A percentile compares a stretch with the other conserved stretches of the same genome.
phyloP scores from a whole-genome alignment of 2,113 vertebrate genomes.

The Xenopus tropicalis region DNA sequence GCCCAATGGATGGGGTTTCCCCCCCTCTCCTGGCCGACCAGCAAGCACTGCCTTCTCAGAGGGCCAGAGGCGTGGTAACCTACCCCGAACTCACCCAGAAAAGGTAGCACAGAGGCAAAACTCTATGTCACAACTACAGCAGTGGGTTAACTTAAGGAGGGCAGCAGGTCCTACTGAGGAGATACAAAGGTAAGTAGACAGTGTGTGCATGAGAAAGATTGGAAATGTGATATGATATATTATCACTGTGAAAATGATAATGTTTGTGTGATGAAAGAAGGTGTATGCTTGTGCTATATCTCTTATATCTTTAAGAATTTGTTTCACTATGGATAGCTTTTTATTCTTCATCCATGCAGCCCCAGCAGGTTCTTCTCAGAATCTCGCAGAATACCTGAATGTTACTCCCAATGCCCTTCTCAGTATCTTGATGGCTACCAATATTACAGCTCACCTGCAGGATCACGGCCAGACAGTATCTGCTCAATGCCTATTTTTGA shows the following conservation, averaged over 20 bases:
- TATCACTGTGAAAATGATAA: too few species aligned
- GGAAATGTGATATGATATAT: too few species aligned
- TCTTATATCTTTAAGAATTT: too few species aligned
- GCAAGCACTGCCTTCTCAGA: conserved; percentile 63
- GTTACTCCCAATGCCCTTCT: conserved; percentile 71
- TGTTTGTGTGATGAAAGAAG: too few species aligned
- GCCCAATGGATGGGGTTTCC: conserved; percentile 74
- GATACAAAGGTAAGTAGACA: conserved; percentile 74
- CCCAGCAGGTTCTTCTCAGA: conserved; percentile 77
- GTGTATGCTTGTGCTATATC: too few species aligned
- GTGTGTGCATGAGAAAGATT: accelerated
- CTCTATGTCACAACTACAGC: conserved; percentile 92
- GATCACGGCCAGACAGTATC: conserved; percentile 87
- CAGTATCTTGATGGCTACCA: conserved; percentile 83
- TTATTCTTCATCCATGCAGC: conserved; percentile 54
- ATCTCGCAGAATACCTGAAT: conserved; percentile 73
- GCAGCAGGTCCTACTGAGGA: conserved; percentile 70
- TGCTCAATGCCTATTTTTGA: conserved; percentile 87
- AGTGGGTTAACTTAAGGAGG: conserved; percentile 90
- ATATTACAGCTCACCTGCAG: conserved; percentile 67
- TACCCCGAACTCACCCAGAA: conserved; percentile 75
- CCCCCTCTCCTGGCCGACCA: conserved; percentile 57
- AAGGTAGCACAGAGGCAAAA: conserved; percentile 89
- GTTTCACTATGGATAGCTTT: too few species aligned
- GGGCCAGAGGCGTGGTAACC: conserved; percentile 65